A percentile compares a stretch with the other conserved stretches of the same genome.
Evolutionary conservation across 2,888 invertebrate species (phyloP).

Genomic region (Clostera curtula): DNA sequence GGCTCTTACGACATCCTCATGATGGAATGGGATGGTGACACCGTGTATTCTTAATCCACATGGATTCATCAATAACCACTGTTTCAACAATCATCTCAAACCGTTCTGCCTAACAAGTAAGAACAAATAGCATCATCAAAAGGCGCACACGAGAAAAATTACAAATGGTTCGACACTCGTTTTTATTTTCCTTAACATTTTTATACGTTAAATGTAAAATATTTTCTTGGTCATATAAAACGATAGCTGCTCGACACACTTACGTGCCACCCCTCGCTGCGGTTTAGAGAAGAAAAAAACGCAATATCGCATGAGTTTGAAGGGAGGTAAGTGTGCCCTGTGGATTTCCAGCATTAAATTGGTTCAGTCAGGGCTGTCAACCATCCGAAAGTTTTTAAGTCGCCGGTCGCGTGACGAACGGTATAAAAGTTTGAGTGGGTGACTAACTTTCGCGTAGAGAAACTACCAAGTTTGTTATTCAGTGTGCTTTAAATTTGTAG

Average conservation of each 20-base stretch:
- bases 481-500: constrained; percentile 25
- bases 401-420: constrained; percentile 35
- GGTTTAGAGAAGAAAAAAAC: constrained; percentile 62
- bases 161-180: constrained; percentile 20
- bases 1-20: too few species aligned
- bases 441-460: constrained; percentile 26
- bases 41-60: too few species aligned
- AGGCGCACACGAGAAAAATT: constrained; percentile 11
- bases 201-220: constrained; percentile 28
- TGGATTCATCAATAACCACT: too few species aligned
- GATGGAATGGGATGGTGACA: too few species aligned
- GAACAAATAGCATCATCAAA: constrained; percentile 2
- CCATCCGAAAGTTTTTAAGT: constrained; percentile 37
- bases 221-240: constrained; percentile 42
- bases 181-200: constrained; percentile 31
- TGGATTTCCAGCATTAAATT: constrained; percentile 71
- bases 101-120: too few species aligned
- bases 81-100: too few species aligned
- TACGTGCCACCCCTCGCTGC: constrained; percentile 40
- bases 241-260: constrained; percentile 29
- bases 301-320: constrained; percentile 69
- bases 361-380: constrained; percentile 59
- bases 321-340: constrained; percentile 68
- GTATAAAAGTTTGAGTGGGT: constrained; percentile 28
- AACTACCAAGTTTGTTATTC: constrained; percentile 29